phyloP scores from a whole-genome alignment of 2,797 vertebrate species.

The Australoheros facetus region DNA sequence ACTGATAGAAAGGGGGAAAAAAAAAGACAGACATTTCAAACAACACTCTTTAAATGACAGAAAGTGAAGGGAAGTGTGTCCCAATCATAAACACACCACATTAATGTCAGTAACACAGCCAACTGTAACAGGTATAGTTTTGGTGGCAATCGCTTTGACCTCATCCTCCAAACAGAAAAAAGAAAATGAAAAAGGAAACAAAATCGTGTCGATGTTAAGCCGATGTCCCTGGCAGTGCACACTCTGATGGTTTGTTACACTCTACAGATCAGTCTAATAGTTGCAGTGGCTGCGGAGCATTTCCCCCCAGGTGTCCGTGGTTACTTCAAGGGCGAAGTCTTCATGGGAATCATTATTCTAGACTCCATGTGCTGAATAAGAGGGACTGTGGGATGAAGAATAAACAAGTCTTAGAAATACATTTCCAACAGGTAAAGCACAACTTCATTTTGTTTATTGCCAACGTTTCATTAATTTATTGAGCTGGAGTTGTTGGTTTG shows the following conservation, averaged over 20 bases:
- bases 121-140: slow-evolving; percentile 37
- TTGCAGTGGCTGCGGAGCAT: slow-evolving; percentile 33
- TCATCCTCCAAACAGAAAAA: slow-evolving; percentile 3
- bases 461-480: not conserved
- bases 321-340: slow-evolving; percentile 79
- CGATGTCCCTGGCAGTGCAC: slow-evolving; percentile 62
- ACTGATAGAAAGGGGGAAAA: not conserved
- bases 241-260: slow-evolving; percentile 35
- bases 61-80: not conserved
- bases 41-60: not conserved
- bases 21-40: not conserved
- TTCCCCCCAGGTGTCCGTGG: not conserved
- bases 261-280: slow-evolving; percentile 32
- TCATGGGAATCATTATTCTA: slow-evolving; percentile 85
- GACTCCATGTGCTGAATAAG: slow-evolving; percentile 85
- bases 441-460: not conserved
- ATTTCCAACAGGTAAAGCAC: not conserved
- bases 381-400: slow-evolving; percentile 69
- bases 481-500: not conserved
- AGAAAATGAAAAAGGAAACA: slow-evolving; percentile 22
- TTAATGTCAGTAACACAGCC: slow-evolving; percentile 47
- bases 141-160: slow-evolving; percentile 24
- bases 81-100: slow-evolving; percentile 19
- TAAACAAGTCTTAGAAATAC: not conserved
- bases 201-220: slow-evolving; percentile 28